A percentile compares a stretch with the other conserved stretches of the same genome.
These are phyloP conservation scores for Eupithecia centaureata DNA, from an alignment of 2,888 invertebrate species.

Conservation along the genomic window DNA sequence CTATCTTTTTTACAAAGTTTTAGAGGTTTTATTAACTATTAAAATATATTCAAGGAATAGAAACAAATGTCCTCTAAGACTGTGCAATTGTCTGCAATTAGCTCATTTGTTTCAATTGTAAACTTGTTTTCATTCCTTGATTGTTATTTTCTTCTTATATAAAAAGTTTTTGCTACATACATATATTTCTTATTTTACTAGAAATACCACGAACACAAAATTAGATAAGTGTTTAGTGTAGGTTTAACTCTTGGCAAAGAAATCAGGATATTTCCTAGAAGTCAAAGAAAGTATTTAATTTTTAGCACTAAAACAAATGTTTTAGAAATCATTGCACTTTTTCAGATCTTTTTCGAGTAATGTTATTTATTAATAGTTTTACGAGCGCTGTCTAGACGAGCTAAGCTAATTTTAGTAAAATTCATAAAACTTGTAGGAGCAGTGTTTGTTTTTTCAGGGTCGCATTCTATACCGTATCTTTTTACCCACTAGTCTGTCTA, in stretches of 20 bases:
- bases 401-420: not conserved
- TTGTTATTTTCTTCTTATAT: no score
- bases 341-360: not conserved
- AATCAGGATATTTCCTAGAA: conserved; percentile 18
- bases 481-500: no score
- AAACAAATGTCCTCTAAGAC: no score
- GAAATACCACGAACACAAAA: no score
- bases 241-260: conserved; percentile 30
- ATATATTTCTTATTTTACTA: no score
- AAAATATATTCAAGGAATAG: no score
- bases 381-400: conserved; percentile 4
- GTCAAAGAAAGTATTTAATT: conserved; percentile 25
- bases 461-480: not conserved
- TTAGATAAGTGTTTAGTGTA: not conserved
- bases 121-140: no score
- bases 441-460: not conserved
- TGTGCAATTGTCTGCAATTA: no score
- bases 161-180: no score
- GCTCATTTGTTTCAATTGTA: no score
- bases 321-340: conserved; percentile 31
- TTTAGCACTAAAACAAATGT: conserved; percentile 13
- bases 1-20: no score
- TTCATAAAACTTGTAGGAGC: not conserved
- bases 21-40: no score
- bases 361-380: conserved; percentile 6